Evolutionary conservation across 2,113 vertebrate genomes (phyloP), one percentile per base, ranked within the genome.

Genomic region (Periophthalmus modestus): DNA sequence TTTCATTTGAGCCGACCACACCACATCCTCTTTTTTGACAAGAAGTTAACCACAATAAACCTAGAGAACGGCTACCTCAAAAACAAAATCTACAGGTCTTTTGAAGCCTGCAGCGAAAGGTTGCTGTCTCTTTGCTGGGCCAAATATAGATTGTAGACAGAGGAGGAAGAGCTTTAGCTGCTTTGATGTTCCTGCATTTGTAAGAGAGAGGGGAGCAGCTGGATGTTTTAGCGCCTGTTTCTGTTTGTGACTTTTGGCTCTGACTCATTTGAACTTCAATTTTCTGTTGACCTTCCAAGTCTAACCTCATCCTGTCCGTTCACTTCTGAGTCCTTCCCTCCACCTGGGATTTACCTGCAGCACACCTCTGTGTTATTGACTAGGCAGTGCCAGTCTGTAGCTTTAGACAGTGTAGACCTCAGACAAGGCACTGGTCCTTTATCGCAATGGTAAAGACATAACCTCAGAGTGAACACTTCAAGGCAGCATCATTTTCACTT

Each of bases 201-300:
- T 16, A 47, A 61, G 33, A 39, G 12, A 54, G 39, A 62, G 66
- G 23, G 28, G 47, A 16, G 39, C 23, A 74, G 81, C 74, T 48
- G 78, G 74, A 70, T 69, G 66, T 76, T 73, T 55, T 74, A 74
- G 66, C n/a, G 66, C 9, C 76, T 59, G 72, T 77, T 76, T 85
- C 74, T 10, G 69, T 62, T 66, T 88, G 87, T 84, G 83, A 83
- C 82, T 83, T 91, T 91, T 89, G 70, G 70, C 79, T 73, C 57
- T 62, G 59, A 75, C 58, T 68, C 69, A 66, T 84, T 84, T 82
- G 77, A 86, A 85, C 82, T 59, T 54, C 36, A 74, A 34, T 62
- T 28, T 62, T 33, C 7, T 2, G 59, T 80, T 83, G 75, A 83
- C 78, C 46, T 50, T 72, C 59, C n/a, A 28, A 69, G 50, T 68